Evolutionary conservation across 2,113 vertebrate genomes (phyloP).

Genomic region (Argyrosomus japonicus): DNA sequence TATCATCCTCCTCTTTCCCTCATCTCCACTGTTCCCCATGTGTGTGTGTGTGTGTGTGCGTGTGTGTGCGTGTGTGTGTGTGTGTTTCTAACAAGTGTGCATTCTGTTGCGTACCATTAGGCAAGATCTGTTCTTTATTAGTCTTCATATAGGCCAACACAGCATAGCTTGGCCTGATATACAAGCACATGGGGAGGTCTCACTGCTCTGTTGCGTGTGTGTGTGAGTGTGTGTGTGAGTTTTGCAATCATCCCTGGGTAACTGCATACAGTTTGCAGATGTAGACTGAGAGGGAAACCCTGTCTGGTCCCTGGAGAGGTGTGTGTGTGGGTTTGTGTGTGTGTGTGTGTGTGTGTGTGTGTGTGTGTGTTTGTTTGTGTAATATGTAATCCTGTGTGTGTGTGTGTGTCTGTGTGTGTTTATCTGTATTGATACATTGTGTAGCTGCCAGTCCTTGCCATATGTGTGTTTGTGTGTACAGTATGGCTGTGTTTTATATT

Average conservation of each 20-base stretch:
- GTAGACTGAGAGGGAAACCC: slow-evolving; percentile 76
- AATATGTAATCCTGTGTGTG: slow-evolving; percentile 31
- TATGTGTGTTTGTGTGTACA: slow-evolving; percentile 4
- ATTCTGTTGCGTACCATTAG: slow-evolving; percentile 30
- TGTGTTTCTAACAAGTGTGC: slow-evolving; percentile 39
- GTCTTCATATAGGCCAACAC: slow-evolving; percentile 50
- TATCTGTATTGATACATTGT: slow-evolving; percentile 34
- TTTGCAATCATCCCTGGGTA: slow-evolving; percentile 53
- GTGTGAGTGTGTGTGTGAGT: slow-evolving; percentile 31
- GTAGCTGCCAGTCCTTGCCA: slow-evolving; percentile 31
- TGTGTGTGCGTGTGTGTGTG: slow-evolving; percentile 31
- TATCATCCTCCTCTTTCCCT: slow-evolving; percentile 29
- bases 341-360: slow-evolving; percentile 22
- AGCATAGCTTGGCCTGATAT: slow-evolving; percentile 44
- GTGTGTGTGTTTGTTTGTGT: slow-evolving; percentile 35
- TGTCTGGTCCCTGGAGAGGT: slow-evolving; percentile 65
- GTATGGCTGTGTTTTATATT: slow-evolving; percentile 10
- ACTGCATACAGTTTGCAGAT: slow-evolving; percentile 63
- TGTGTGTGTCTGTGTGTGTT: slow-evolving; percentile 43
- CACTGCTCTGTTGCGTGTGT: slow-evolving; percentile 4
- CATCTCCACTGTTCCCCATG: neutral
- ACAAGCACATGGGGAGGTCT: slow-evolving; percentile 57
- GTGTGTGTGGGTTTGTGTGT: slow-evolving; percentile 39
- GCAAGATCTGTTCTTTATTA: slow-evolving; percentile 77
- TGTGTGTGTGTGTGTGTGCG: slow-evolving; percentile 24